Evolutionary conservation across 2,113 vertebrate genomes (phyloP), one percentile per base, ranked within the genome.

Genomic region (Eretmochelys imbricata): DNA sequence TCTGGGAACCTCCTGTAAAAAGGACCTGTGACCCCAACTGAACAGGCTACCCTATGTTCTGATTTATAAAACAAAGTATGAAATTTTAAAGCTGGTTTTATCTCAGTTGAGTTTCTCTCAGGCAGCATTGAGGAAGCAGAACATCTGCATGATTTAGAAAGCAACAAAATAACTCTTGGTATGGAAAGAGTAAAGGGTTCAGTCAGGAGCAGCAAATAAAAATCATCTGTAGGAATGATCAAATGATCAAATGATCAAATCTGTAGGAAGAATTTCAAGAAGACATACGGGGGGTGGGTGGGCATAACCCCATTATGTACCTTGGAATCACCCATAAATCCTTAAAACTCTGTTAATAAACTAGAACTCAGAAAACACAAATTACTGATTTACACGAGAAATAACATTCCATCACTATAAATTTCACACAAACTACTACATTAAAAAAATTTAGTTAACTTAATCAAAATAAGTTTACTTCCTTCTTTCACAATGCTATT

Each of bases 11-110:
- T 87, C 42, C 38, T 50, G 13, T 69, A 27, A 49, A n/a, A 17
- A 2, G 24, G 13, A 54, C 62, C 3, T 2, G 13, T 49, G 38
- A 5, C 14, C 8, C 17, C 7, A 69, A 20, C 14, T 1, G 1
- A 80, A 80, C 49, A 80, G 14, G 10, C 38, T 55, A 59, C 19
- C 24, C 12, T 65, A 49, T 35, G 57, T 29, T 29, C 51, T 20
- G 75, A 53, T 59, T 89, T 78, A 59, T 72, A 72, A 72, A 17
- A 9, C 11, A 48, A 3, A 50, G 3, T 7, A 6, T 6, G 48
- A 13, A 19, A 55, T 22, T 46, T 80, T 80, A 14, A 14, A 5
- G 35, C 14, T 10, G 6, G 1, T 35, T 75, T 53, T 62, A 22
- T 17, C 29, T 46, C 6, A 27, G 6, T 42, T 16, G 8, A 62